phyloP scores from a whole-genome alignment of 2,113 vertebrate species.

The Carlito syrichta region DNA sequence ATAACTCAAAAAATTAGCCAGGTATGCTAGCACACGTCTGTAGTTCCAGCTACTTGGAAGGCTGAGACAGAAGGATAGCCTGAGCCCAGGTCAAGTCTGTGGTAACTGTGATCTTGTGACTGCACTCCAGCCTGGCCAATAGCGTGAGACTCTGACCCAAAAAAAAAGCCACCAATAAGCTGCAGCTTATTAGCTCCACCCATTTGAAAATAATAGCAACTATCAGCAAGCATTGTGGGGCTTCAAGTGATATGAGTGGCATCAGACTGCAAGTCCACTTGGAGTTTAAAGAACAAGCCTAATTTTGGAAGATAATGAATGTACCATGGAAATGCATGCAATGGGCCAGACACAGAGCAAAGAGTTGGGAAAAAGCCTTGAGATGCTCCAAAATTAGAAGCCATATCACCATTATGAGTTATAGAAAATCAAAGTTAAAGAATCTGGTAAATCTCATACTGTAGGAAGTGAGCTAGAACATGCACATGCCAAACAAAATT shows the following conservation, averaged over 20 bases:
- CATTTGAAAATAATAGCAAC: constrained; percentile 15
- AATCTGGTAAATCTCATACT: neutral
- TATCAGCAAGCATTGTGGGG: neutral
- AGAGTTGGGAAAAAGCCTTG: constrained; percentile 28
- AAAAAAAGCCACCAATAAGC: constrained; percentile 26
- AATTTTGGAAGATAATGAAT: neutral
- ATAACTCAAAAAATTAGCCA: too few species aligned
- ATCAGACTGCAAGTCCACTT: neutral
- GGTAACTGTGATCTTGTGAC: too few species aligned
- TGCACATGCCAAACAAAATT: constrained; percentile 58
- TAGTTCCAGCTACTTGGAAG: too few species aligned
- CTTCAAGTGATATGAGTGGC: neutral
- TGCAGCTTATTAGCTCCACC: neutral
- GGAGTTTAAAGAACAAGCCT: constrained; percentile 29
- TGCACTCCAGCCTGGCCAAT: too few species aligned
- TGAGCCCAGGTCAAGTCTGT: too few species aligned
- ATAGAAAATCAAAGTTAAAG: constrained; percentile 6
- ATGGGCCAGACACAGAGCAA: constrained; percentile 15
- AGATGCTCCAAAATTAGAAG: neutral
- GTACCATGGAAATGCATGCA: constrained; percentile 61
- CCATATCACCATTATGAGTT: neutral
- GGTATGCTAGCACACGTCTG: too few species aligned
- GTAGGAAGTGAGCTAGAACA: constrained; percentile 28
- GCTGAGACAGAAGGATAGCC: too few species aligned
- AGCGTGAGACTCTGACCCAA: too few species aligned